These are phyloP conservation scores for Hoplostethus atlanticus DNA, from an alignment of 2,797 vertebrate species.

Conservation along the genomic window DNA sequence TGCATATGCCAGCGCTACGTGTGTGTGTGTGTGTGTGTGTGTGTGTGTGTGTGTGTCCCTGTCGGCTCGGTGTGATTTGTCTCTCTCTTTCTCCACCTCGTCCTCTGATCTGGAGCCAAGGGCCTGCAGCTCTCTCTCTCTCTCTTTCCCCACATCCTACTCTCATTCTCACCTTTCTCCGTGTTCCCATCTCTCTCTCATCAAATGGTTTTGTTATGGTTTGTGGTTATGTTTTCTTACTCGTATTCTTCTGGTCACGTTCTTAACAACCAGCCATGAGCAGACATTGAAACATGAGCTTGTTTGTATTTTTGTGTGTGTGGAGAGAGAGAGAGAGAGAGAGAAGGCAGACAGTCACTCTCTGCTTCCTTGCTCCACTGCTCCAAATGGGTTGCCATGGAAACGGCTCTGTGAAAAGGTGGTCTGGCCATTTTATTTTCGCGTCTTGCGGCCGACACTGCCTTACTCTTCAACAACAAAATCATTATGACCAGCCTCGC, in stretches of 20 bases:
- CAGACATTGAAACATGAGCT: neutral
- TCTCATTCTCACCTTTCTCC: conserved; percentile 53
- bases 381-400: conserved; percentile 68
- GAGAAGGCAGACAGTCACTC: conserved; percentile 27
- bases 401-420: conserved; percentile 51
- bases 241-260: too few species aligned
- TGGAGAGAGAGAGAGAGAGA: conserved; percentile 4
- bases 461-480: conserved; percentile 7
- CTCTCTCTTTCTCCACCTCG: conserved; percentile 50
- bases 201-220: conserved; percentile 6
- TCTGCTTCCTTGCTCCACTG: conserved; percentile 31
- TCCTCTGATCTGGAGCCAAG: conserved; percentile 66
- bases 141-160: conserved; percentile 26
- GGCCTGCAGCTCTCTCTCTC: conserved; percentile 35
- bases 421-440: conserved; percentile 49
- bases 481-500: conserved; percentile 1
- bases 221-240: neutral
- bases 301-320: neutral
- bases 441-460: conserved; percentile 18
- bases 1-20: conserved; percentile 32
- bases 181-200: conserved; percentile 34
- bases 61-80: conserved; percentile 27
- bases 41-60: conserved; percentile 16
- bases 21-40: conserved; percentile 1
- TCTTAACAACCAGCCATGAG: neutral